phyloP scores from a whole-genome alignment of 2,113 vertebrate species.

The Arvicanthis niloticus region DNA sequence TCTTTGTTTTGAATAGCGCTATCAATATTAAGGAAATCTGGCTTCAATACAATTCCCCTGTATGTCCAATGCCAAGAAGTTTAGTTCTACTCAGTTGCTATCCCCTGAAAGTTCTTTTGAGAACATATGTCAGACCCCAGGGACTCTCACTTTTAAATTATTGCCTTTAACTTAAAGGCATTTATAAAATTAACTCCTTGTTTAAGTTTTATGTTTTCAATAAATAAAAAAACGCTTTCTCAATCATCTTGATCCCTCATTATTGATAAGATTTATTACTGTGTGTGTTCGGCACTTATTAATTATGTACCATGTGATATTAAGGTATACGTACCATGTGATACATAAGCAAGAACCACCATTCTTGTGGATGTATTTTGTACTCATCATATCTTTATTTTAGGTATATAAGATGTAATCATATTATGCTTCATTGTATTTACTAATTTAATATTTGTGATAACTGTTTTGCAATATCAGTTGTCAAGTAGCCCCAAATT shows the following conservation, averaged over 20 bases:
- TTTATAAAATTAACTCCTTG: constrained; percentile 33
- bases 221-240: constrained; percentile 17
- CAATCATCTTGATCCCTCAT: constrained; percentile 1
- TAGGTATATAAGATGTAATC: neutral
- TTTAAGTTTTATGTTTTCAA: constrained; percentile 43
- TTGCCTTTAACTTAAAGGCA: constrained; percentile 29
- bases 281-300: neutral
- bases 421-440: neutral
- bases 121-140: neutral
- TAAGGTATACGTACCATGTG: neutral
- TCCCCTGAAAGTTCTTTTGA: constrained; percentile 23
- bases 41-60: neutral
- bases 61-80: constrained; percentile 16
- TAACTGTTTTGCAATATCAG: constrained; percentile 19
- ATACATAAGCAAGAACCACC: neutral
- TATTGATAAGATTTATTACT: neutral
- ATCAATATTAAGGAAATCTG: neutral
- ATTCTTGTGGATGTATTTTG: constrained; percentile 31
- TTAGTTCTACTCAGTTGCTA: constrained; percentile 38
- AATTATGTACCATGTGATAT: neutral
- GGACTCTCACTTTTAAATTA: neutral
- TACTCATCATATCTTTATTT: constrained; percentile 2
- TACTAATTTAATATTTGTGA: constrained; percentile 44
- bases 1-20: neutral
- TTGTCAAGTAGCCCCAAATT: constrained; percentile 30